phyloP scores from a whole-genome alignment of 2,888 invertebrate species.

The Octodonta nipae region DNA sequence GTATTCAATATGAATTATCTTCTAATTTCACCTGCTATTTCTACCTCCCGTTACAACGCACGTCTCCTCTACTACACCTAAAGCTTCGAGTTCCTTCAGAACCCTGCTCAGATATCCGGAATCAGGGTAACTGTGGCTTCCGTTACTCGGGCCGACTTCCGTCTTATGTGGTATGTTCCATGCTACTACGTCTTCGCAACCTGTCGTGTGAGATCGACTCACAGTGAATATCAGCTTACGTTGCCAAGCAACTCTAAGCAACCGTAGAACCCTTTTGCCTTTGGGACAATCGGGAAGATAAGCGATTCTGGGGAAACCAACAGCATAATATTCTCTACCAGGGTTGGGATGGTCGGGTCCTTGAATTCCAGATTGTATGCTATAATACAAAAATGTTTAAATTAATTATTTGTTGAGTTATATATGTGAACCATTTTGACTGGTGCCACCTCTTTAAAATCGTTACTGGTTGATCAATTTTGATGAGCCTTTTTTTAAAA shows the following conservation, averaged over 20 bases:
- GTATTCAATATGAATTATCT: constrained; percentile 1
- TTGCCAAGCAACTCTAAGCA: constrained; percentile 72
- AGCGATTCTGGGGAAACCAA: constrained; percentile 71
- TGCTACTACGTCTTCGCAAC: constrained; percentile 77
- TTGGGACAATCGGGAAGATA: constrained; percentile 73
- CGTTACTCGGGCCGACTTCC: constrained; percentile 45
- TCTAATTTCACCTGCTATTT: neutral
- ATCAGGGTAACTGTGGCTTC: constrained; percentile 60
- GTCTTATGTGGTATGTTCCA: constrained; percentile 90
- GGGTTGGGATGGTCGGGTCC: constrained; percentile 66
- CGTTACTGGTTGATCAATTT: too few species aligned
- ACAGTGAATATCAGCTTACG: constrained; percentile 73
- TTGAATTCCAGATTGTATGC: constrained; percentile 77
- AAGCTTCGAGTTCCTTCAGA: constrained; percentile 43
- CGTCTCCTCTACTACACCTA: constrained; percentile 42
- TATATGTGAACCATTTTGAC: too few species aligned
- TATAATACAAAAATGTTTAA: constrained; percentile 36
- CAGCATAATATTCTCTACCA: constrained; percentile 75
- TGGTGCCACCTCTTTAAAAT: too few species aligned
- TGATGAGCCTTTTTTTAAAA: too few species aligned
- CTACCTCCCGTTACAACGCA: neutral
- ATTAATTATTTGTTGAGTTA: too few species aligned
- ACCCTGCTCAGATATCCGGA: constrained; percentile 59
- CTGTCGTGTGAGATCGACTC: constrained; percentile 77
- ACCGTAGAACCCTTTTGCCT: constrained; percentile 61